A percentile compares a stretch with the other conserved stretches of the same genome.
Conservation (phyloP, 2,888 invertebrate species). For the Pristionchus maxplancki region DNA sequence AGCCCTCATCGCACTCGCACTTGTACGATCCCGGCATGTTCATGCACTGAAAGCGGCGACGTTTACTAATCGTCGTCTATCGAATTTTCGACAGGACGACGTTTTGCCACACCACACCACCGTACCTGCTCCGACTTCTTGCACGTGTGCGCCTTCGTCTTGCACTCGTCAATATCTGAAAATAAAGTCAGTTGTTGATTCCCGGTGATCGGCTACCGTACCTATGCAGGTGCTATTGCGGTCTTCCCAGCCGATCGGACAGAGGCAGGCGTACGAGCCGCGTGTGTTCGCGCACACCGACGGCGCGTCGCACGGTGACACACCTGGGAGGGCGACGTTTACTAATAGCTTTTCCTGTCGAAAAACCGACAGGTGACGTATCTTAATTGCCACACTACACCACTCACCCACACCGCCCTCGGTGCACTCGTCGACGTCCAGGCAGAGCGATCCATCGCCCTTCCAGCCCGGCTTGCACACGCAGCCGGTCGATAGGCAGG, state of each 20-base stretch:
- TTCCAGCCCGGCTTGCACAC: conserved; percentile 57
- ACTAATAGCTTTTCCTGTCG: background rate
- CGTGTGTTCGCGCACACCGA: conserved; percentile 91
- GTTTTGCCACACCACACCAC: background rate
- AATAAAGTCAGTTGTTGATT: background rate
- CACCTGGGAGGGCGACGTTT: conserved; percentile 8
- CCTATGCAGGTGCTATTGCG: conserved; percentile 45
- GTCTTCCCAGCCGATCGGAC: conserved; percentile 86
- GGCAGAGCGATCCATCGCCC: conserved; percentile 57
- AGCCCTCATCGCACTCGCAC: conserved; percentile 62
- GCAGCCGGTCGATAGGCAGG: conserved; percentile 49
- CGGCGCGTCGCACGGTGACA: conserved; percentile 88
- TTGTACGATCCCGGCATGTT: conserved; percentile 11
- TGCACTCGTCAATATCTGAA: conserved; percentile 48
- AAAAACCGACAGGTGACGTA: background rate
- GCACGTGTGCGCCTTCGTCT: conserved; percentile 34
- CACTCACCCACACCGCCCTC: conserved; percentile 38
- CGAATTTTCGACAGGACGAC: background rate
- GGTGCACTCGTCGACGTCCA: conserved; percentile 59
- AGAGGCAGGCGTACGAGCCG: conserved; percentile 93
- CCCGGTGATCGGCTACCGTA: background rate
- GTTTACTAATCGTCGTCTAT: background rate
- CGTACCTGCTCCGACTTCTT: conserved; percentile 43
- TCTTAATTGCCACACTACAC: background rate
- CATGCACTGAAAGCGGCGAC: background rate